Conservation (phyloP, 1,140 invertebrate species). For the Drosophila busckii region DNA sequence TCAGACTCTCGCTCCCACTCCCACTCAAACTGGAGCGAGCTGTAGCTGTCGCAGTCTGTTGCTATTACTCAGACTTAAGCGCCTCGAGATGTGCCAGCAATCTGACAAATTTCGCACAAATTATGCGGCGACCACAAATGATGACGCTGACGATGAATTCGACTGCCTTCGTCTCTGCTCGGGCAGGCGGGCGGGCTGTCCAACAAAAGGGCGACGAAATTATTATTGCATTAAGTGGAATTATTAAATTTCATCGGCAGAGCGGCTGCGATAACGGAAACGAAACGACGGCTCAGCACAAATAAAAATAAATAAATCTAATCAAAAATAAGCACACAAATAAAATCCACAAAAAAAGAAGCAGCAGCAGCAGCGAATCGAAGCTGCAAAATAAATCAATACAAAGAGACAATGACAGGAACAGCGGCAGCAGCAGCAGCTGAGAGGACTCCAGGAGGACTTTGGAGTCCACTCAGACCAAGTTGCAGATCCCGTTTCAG, state of each 20-base stretch:
- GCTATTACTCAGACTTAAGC: conserved; percentile 66
- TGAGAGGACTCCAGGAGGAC: too few relatives aligned
- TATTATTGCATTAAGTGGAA: conserved; percentile 77
- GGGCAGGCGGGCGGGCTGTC: background rate
- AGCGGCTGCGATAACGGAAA: conserved; percentile 29
- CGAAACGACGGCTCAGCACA: conserved; percentile 52
- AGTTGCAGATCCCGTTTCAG: conserved; percentile 4
- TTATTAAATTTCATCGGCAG: conserved; percentile 74
- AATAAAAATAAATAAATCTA: conserved; percentile 78
- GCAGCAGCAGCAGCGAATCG: too few relatives aligned
- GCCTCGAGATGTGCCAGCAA: conserved; percentile 60
- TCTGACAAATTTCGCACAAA: conserved; percentile 77
- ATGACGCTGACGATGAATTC: conserved; percentile 46
- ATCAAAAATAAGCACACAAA: conserved; percentile 77
- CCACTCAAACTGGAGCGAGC: background rate
- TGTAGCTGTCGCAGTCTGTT: background rate
- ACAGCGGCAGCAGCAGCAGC: conserved; percentile 14
- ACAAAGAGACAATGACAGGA: conserved; percentile 44
- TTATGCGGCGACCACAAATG: conserved; percentile 68
- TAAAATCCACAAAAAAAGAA: conserved; percentile 51
- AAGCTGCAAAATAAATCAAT: conserved; percentile 46
- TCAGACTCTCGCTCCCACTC: conserved; percentile 1
- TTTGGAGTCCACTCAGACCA: too few relatives aligned
- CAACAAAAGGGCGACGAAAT: conserved; percentile 58
- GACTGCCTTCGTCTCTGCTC: background rate